Evolutionary conservation across 2,113 vertebrate species (phyloP).

Genomic region (Penelope pileata): DNA sequence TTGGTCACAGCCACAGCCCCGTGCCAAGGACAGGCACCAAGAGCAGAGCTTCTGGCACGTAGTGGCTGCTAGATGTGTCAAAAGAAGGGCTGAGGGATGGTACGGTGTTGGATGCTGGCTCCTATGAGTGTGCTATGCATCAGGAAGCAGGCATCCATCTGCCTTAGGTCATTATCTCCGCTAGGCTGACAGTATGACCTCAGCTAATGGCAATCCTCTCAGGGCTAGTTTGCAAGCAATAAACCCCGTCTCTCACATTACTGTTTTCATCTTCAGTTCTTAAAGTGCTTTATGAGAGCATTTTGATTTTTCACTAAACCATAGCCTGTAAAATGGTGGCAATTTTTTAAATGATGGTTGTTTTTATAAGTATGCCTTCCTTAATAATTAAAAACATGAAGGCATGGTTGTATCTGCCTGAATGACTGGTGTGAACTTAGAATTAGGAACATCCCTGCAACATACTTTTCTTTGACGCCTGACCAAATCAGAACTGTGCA

Average conservation of each 20-base stretch:
- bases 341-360: accelerated
- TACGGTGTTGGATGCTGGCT: neutral
- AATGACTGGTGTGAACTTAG: neutral
- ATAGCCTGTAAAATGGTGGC: neutral
- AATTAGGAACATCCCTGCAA: neutral
- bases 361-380: neutral
- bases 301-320: neutral
- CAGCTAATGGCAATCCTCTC: neutral
- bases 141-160: neutral
- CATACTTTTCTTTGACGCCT: neutral
- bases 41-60: neutral
- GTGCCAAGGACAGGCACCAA: neutral
- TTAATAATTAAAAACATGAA: neutral
- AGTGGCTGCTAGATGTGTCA: neutral
- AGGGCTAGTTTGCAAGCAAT: neutral
- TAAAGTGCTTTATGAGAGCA: neutral
- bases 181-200: neutral
- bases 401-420: neutral
- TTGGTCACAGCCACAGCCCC: neutral
- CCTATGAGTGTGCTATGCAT: neutral
- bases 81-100: neutral
- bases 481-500: neutral
- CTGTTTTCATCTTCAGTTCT: neutral
- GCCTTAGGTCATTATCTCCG: neutral
- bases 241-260: neutral